These are phyloP conservation scores for Lagocephalus sceleratus DNA, from an alignment of 2,797 vertebrate genomes.

Conservation along the genomic window DNA sequence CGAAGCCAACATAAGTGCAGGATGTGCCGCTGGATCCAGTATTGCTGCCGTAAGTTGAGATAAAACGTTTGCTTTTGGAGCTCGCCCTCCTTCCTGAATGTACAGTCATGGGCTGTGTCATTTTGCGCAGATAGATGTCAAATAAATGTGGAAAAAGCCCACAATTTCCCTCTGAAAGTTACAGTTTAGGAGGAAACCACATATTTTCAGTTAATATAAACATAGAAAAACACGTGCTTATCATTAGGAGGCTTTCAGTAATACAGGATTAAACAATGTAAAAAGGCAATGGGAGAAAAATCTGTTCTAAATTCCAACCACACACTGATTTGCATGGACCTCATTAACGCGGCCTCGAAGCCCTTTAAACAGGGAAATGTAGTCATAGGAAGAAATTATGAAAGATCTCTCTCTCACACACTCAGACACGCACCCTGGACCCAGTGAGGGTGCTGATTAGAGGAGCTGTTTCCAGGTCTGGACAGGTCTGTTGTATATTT, in stretches of 20 bases:
- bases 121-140: too few species aligned
- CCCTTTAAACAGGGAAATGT: conserved; percentile 26
- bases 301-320: conserved; percentile 38
- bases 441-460: conserved; percentile 61
- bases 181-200: too few species aligned
- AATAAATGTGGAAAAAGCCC: too few species aligned
- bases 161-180: too few species aligned
- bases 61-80: too few species aligned
- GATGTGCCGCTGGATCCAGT: too few species aligned
- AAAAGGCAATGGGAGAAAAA: conserved; percentile 19
- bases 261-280: background rate
- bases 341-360: conserved; percentile 38
- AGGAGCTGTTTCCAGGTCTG: conserved; percentile 53
- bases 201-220: background rate
- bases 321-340: conserved; percentile 46
- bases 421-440: conserved; percentile 22
- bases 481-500: conserved; percentile 76
- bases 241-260: background rate
- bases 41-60: too few species aligned
- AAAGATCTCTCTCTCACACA: conserved; percentile 5
- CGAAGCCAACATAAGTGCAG: too few species aligned
- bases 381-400: conserved; percentile 29
- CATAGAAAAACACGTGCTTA: background rate
- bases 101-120: too few species aligned
- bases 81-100: too few species aligned